Conservation (phyloP, 2,888 invertebrate genomes). For the Spicauda simplicius region DNA sequence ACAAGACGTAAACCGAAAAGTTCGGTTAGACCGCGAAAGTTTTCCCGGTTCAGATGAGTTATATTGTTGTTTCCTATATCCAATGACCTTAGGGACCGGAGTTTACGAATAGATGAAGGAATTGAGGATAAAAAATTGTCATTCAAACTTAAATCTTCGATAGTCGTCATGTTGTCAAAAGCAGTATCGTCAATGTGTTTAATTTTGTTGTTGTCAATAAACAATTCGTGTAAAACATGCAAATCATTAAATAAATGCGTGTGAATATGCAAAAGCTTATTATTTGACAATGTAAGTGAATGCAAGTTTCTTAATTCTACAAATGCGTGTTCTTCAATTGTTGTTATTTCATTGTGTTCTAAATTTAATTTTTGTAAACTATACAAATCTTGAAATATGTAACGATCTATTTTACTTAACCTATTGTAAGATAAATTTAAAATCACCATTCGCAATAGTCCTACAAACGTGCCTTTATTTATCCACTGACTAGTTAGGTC, state of each 20-base stretch:
- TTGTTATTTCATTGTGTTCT: constrained; percentile 88
- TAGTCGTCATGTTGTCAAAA: constrained; percentile 90
- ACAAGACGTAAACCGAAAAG: constrained; percentile 91
- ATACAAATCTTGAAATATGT: constrained; percentile 89
- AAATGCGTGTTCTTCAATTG: constrained; percentile 90
- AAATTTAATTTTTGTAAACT: constrained; percentile 90
- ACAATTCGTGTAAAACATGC: constrained; percentile 89
- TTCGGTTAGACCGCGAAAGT: constrained; percentile 89
- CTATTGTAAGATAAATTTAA: constrained; percentile 90
- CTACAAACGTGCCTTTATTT: constrained; percentile 89
- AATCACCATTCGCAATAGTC: constrained; percentile 89
- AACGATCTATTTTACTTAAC: constrained; percentile 87
- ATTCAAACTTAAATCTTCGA: constrained; percentile 90
- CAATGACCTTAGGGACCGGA: constrained; percentile 89
- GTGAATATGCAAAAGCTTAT: constrained; percentile 88
- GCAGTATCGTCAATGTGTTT: constrained; percentile 88
- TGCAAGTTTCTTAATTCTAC: constrained; percentile 90
- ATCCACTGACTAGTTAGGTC: constrained; percentile 90
- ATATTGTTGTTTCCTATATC: constrained; percentile 94
- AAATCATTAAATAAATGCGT: constrained; percentile 89
- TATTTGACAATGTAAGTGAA: constrained; percentile 89
- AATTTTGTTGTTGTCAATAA: constrained; percentile 90
- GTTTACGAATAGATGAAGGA: constrained; percentile 87
- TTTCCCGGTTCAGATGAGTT: constrained; percentile 87
- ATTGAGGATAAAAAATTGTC: constrained; percentile 88